Evolutionary conservation across 1,140 invertebrate species (phyloP), one percentile per base, ranked within the genome.

Genomic region (Drosophila littoralis): DNA sequence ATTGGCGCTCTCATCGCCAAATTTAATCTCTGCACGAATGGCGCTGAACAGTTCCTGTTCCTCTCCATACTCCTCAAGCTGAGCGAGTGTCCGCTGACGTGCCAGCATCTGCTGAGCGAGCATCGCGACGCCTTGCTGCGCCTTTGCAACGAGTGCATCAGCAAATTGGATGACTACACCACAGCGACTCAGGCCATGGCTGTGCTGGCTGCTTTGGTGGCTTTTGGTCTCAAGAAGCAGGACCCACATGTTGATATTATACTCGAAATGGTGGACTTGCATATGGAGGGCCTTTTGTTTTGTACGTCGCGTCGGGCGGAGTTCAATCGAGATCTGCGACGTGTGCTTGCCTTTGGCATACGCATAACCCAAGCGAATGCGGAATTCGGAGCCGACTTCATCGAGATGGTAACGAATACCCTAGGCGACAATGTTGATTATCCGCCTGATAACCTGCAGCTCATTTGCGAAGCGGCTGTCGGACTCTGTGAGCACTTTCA

Each of bases 131-230:
- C 76, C 36, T 71, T 95, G 33, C 92, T 94, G 59, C 82, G 93
- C 38, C 85, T 95, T 1, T 94, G 94, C 75, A 86, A 92, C 1
- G 93, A 93, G 71, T 93, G 94, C 63, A 94, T 95, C 64, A 94
- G 94, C 78, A 86, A 86, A 38, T 94, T 95, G 7, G 93, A 93
- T 22, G 93, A 96, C 91, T 94, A 94, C 13, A 93, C 93, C 6
- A 94, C 96, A 6, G 94, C 95, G 22, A 94, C 95, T 3, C 95
- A 96, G 93, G 94, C 95, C 4, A 94, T 96, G 71, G 94, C 94
- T 64, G 94, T 96, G 70, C 92, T 96, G 9, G 93, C 95, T 1
- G 93, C 95, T 76, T 93, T 96, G 70, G 93, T 95, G n/a, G 94
- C 95, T 63, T 96, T 95, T 76, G 95, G 95, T 91, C 38, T 77